Percentiles rank a stretch among this genome's conserved stretches.
Evolutionary conservation across 2,113 vertebrate species (phyloP).

Genomic region (Erythrocercus mccallii): DNA sequence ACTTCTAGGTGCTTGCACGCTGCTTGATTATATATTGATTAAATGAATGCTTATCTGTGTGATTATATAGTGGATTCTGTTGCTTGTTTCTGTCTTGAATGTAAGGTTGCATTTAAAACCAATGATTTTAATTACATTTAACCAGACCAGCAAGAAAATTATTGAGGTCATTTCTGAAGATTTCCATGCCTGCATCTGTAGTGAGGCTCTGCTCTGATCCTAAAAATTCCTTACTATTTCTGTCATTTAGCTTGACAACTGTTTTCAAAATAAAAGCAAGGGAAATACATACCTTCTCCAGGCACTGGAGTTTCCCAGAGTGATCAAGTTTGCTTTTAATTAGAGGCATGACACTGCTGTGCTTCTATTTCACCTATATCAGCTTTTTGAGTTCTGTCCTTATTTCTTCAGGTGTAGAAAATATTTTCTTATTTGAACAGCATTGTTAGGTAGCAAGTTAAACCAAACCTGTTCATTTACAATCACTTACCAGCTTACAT

Average conservation of each 20-base stretch:
- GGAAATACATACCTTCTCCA: neutral
- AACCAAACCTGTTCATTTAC: neutral
- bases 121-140: neutral
- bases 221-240: neutral
- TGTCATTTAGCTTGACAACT: neutral
- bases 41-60: neutral
- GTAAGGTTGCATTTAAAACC: neutral
- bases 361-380: neutral
- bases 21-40: slow-evolving; percentile 41
- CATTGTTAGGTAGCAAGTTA: neutral
- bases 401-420: neutral
- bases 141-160: neutral
- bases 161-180: neutral
- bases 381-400: neutral
- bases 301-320: neutral
- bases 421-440: neutral
- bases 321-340: neutral
- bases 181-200: neutral
- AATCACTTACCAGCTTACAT: neutral
- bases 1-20: neutral
- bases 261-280: neutral
- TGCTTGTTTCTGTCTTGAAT: neutral
- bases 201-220: neutral
- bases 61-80: neutral
- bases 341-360: neutral